These are phyloP conservation scores for Cephus pygmeus DNA, from an alignment of 2,888 invertebrate genomes.

Conservation along the genomic window DNA sequence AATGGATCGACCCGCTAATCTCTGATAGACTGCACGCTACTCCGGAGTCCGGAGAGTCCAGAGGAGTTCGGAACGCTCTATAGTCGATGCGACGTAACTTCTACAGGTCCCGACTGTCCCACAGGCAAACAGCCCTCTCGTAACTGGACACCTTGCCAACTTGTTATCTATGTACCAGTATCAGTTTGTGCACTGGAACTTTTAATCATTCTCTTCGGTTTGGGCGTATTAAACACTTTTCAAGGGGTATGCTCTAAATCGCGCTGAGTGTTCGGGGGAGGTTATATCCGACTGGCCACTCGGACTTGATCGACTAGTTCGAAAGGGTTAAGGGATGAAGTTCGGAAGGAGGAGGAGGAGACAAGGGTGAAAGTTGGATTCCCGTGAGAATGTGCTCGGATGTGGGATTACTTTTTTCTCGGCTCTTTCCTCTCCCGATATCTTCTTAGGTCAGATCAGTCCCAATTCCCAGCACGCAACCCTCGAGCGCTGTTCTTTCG, in stretches of 20 bases:
- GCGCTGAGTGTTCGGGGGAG: neutral
- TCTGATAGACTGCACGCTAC: constrained; percentile 49
- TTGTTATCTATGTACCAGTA: neutral
- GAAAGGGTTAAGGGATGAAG: neutral
- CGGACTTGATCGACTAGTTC: neutral
- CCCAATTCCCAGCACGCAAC: neutral
- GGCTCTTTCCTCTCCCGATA: neutral
- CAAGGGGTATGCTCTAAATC: neutral
- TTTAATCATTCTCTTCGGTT: neutral
- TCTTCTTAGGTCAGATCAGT: neutral
- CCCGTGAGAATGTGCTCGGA: neutral
- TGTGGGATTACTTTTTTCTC: neutral
- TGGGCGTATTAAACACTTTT: neutral
- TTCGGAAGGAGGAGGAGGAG: neutral
- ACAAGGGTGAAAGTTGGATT: neutral
- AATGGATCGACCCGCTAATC: constrained; percentile 59
- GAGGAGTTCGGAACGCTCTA: too few relatives aligned
- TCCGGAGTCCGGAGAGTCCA: too few relatives aligned
- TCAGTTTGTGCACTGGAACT: neutral
- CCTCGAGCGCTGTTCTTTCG: neutral
- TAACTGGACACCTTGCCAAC: neutral
- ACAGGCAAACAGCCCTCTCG: neutral
- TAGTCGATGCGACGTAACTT: neutral
- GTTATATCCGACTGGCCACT: neutral
- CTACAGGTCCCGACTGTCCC: neutral